phyloP scores from a whole-genome alignment of 2,797 vertebrate species.

The Echiichthys vipera region DNA sequence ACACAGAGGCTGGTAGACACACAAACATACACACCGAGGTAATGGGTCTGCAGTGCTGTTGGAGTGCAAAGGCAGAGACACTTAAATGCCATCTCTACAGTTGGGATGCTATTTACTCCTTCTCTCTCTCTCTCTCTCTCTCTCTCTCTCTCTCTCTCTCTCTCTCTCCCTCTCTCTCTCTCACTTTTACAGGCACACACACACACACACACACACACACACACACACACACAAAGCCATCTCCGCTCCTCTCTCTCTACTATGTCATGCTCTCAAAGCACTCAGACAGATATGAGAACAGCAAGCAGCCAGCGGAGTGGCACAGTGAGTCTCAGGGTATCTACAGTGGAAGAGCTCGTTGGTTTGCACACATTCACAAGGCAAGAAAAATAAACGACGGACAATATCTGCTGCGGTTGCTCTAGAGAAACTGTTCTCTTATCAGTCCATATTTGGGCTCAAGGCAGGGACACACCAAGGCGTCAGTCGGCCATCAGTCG shows the following conservation, averaged over 20 bases:
- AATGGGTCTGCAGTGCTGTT: slow-evolving; percentile 77
- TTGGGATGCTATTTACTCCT: slow-evolving; percentile 74
- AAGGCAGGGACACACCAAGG: too few relatives aligned
- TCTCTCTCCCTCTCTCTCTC: neutral
- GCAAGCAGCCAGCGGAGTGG: slow-evolving; percentile 66
- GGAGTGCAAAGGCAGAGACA: slow-evolving; percentile 77
- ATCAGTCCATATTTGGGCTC: slow-evolving; percentile 1
- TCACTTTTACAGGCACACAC: slow-evolving; percentile 27
- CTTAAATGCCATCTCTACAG: slow-evolving; percentile 81
- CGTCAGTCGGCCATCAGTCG: too few relatives aligned
- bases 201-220: slow-evolving; percentile 30
- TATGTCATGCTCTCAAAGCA: slow-evolving; percentile 75
- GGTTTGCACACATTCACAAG: slow-evolving; percentile 8
- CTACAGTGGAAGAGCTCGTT: slow-evolving; percentile 47
- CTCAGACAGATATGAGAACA: slow-evolving; percentile 76
- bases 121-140: slow-evolving; percentile 2
- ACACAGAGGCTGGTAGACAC: slow-evolving; percentile 35
- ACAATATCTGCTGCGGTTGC: slow-evolving; percentile 16
- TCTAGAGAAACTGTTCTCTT: slow-evolving; percentile 1
- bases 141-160: neutral
- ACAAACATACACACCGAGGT: slow-evolving; percentile 56
- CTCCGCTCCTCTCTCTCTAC: slow-evolving; percentile 42
- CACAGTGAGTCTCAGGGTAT: slow-evolving; percentile 65
- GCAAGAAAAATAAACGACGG: slow-evolving; percentile 21
- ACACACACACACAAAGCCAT: slow-evolving; percentile 43